Conservation (phyloP, 2,797 vertebrate genomes). For the Notolabrus celidotus region DNA sequence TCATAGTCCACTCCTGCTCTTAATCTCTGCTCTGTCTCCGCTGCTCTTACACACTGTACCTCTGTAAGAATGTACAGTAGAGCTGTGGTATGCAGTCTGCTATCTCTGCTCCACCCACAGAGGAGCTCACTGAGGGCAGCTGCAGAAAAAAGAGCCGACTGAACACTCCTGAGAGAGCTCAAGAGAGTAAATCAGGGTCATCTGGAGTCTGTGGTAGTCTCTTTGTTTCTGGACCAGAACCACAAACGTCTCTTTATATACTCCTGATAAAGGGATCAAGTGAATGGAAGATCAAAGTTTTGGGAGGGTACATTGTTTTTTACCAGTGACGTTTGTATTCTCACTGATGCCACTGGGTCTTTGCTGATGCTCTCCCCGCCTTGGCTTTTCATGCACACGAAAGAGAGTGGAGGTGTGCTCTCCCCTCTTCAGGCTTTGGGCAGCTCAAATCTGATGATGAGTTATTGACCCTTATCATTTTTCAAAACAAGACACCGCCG, state of each 20-base stretch:
- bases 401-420: no score
- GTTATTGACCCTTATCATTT: no score
- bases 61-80: conserved; percentile 46
- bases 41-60: conserved; percentile 22
- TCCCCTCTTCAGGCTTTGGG: no score
- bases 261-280: no score
- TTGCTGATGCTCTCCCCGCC: no score
- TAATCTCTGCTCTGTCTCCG: conserved; percentile 8
- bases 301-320: no score
- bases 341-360: no score
- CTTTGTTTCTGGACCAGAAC: neutral
- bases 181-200: conserved; percentile 2
- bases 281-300: no score
- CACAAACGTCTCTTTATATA: neutral
- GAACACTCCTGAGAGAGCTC: conserved; percentile 2
- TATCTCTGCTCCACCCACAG: conserved; percentile 44
- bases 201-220: neutral
- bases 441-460: no score
- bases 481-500: no score
- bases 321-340: no score
- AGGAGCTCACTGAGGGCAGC: conserved; percentile 41
- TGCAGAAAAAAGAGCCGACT: conserved; percentile 5
- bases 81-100: conserved; percentile 57
- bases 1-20: conserved; percentile 36
- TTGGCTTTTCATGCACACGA: no score